These are phyloP conservation scores for Machimus atricapillus DNA, from an alignment of 2,888 invertebrate species.

Conservation along the genomic window DNA sequence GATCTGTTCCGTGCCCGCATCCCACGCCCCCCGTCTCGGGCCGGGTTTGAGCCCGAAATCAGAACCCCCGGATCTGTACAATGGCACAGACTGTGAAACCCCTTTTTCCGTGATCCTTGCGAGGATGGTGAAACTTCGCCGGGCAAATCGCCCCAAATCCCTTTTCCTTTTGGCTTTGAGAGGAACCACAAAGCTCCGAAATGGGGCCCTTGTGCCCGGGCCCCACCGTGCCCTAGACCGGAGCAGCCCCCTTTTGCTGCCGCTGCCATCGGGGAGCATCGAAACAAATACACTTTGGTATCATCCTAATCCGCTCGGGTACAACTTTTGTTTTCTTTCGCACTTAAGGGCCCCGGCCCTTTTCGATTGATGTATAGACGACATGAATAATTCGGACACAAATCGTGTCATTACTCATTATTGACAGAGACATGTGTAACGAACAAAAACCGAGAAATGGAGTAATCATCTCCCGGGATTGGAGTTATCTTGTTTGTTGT, in stretches of 20 bases:
- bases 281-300: conserved; percentile 22
- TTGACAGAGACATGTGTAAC: conserved; percentile 47
- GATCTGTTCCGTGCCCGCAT: conserved; percentile 10
- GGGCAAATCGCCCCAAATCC: conserved; percentile 10
- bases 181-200: not conserved
- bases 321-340: conserved; percentile 40
- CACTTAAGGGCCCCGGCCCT: conserved; percentile 15
- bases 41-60: not conserved
- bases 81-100: not conserved
- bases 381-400: conserved; percentile 46
- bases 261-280: not conserved
- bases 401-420: conserved; percentile 47
- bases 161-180: conserved; percentile 6
- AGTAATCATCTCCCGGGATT: conserved; percentile 43
- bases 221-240: not conserved
- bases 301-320: conserved; percentile 36
- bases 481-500: conserved; percentile 23
- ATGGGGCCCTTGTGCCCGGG: not conserved
- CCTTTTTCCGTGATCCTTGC: not conserved
- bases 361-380: conserved; percentile 40
- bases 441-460: conserved; percentile 44
- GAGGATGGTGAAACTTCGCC: not conserved
- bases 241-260: not conserved
- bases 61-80: not conserved
- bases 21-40: not conserved